Percentiles rank a stretch among this genome's conserved stretches.
phyloP scores from a whole-genome alignment of 1,140 invertebrate genomes.

The Drosophila pruinosa region DNA sequence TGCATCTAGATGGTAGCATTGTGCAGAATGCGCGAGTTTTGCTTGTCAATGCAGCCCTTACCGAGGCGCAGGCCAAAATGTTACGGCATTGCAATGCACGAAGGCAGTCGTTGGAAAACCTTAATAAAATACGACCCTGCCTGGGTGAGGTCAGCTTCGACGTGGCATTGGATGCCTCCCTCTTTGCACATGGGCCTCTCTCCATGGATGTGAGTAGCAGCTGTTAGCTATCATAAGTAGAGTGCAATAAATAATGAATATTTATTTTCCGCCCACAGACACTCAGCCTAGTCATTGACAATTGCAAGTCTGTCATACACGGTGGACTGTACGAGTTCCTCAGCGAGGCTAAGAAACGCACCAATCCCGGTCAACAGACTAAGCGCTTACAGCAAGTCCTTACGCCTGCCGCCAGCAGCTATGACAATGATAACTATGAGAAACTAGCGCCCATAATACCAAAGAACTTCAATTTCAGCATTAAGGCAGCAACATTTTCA shows the following conservation, averaged over 20 bases:
- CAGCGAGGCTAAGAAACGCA: slow-evolving; percentile 83
- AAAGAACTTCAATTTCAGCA: slow-evolving; percentile 89
- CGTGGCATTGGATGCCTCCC: slow-evolving; percentile 88
- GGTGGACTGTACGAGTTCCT: slow-evolving; percentile 87
- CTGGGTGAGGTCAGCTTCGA: slow-evolving; percentile 89
- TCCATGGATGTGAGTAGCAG: slow-evolving; percentile 88
- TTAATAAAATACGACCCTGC: slow-evolving; percentile 84
- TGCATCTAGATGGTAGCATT: slow-evolving; percentile 90
- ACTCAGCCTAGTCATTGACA: slow-evolving; percentile 88
- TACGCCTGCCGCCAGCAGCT: slow-evolving; percentile 27
- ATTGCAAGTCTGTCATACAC: slow-evolving; percentile 87
- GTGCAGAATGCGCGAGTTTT: slow-evolving; percentile 89
- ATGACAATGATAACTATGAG: slow-evolving; percentile 83
- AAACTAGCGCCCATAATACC: slow-evolving; percentile 89
- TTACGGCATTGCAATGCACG: slow-evolving; percentile 82
- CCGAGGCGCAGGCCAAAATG: slow-evolving; percentile 84
- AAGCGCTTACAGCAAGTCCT: slow-evolving; percentile 17
- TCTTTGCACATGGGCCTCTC: slow-evolving; percentile 89
- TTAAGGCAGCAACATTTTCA: slow-evolving; percentile 87
- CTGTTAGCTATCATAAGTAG: not conserved
- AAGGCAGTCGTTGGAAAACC: slow-evolving; percentile 72
- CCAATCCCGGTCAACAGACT: slow-evolving; percentile 50
- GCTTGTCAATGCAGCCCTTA: slow-evolving; percentile 87
- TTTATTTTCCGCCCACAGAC: slow-evolving; percentile 85
- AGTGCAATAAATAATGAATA: not conserved